Evolutionary conservation across 2,797 vertebrate species (phyloP), one percentile per base, ranked within the genome.

Genomic region (Oreortyx pictus): DNA sequence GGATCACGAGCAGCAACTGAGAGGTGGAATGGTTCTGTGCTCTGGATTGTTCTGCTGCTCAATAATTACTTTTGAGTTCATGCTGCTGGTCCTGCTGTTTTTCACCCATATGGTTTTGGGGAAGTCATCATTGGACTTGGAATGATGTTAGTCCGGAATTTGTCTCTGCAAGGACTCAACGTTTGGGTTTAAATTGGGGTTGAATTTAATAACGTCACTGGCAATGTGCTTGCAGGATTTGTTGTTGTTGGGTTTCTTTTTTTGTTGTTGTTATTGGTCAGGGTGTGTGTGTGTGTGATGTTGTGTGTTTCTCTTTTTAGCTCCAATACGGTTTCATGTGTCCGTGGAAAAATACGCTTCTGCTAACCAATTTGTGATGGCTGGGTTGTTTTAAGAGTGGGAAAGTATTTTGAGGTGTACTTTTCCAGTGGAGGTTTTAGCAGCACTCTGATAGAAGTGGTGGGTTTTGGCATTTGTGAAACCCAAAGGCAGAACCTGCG

Each of bases 401-500:
- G 57, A n/a, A 54, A 7, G 5, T 44, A 12, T 84, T 88, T 66
- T 9, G 56, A 67, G 24, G 17, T 29, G 17, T 9, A 12, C 14
- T 67, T 44, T 76, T 82, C 20, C 39, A 31, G 56, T 5, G 59
- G 23, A 39, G 24, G 5, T 23, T 88, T 66, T 60, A 39, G n/a
- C 62, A 39, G 17, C 18, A 1, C 4, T 5, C 31, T 65, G 76
- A 14, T 35, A 0, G 2, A 41, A 54, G 24, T 70, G 16, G 6
- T 4, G 31, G 37, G 19, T 54, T 47, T 31, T 86, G 79, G 33
- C 9, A 0, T 11, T 37, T 33, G n/a, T 43, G 2, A 14, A 33
- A 49, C 11, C 18, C 0, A 0, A 76, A 59, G 65, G 22, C 2
- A 3, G 6, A 13, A 12, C 20, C 62, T 61, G 41, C 3, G 19